phyloP scores from a whole-genome alignment of 2,113 vertebrate species.

The Sinosuthora webbiana region DNA sequence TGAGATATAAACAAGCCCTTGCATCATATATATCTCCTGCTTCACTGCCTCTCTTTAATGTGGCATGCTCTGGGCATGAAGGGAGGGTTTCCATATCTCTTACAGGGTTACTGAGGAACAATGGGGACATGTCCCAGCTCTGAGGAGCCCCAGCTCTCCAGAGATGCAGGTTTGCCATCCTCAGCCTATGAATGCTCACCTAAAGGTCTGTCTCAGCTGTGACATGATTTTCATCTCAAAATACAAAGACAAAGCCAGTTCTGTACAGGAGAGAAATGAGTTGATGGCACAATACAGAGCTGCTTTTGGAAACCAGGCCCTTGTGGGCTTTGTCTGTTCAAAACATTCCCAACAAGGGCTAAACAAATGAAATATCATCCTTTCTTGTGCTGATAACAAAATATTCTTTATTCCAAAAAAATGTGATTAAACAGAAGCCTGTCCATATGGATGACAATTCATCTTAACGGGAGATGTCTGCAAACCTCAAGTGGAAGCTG shows the following conservation, averaged over 20 bases:
- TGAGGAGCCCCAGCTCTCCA: neutral
- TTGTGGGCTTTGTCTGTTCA: neutral
- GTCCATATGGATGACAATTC: neutral
- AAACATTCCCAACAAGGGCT: neutral
- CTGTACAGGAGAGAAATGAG: neutral
- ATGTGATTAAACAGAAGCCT: neutral
- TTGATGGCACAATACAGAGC: neutral
- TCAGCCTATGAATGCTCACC: neutral
- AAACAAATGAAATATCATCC: slow-evolving; percentile 7
- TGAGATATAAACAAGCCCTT: neutral
- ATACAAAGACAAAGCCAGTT: neutral
- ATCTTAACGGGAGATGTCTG: neutral
- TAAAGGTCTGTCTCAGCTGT: neutral
- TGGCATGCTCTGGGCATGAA: neutral
- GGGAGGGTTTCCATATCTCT: neutral
- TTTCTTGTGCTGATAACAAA: neutral
- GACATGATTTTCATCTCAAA: neutral
- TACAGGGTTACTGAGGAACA: neutral
- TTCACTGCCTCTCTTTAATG: fast-evolving
- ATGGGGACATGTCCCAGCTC: fast-evolving
- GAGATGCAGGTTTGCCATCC: neutral
- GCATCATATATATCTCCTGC: neutral
- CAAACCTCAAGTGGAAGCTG: neutral
- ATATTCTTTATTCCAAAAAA: neutral
- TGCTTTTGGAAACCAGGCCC: neutral